Evolutionary conservation across 2,888 invertebrate genomes (phyloP).

Genomic region (Caenorhabditis imperialis): DNA sequence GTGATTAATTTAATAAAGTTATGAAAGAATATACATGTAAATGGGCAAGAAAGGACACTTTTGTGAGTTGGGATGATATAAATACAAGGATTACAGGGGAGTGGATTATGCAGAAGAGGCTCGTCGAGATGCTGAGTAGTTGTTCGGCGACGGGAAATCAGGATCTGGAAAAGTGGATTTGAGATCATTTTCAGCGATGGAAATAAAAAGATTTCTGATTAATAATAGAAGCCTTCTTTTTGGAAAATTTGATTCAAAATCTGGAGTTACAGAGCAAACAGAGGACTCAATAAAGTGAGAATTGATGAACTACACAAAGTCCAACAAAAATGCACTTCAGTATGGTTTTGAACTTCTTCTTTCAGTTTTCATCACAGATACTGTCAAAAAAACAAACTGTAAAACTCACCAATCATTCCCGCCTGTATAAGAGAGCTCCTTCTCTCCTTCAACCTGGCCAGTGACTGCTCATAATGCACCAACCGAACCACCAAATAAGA

Average conservation of each 20-base stretch:
- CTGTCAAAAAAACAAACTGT: neutral
- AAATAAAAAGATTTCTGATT: too few relatives aligned
- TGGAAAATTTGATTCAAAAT: neutral
- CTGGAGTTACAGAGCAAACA: too few relatives aligned
- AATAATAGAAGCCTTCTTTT: neutral
- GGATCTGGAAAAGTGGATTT: slow-evolving; percentile 64
- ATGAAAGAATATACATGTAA: too few relatives aligned
- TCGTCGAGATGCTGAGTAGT: slow-evolving; percentile 53
- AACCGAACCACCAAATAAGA: slow-evolving; percentile 71
- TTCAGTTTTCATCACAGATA: too few relatives aligned
- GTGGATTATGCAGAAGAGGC: slow-evolving; percentile 41
- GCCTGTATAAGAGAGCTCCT: slow-evolving; percentile 69
- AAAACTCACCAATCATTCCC: slow-evolving; percentile 69
- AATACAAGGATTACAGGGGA: neutral
- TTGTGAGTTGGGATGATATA: too few relatives aligned
- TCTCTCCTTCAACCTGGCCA: slow-evolving; percentile 61
- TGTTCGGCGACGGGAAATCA: slow-evolving; percentile 49
- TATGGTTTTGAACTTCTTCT: too few relatives aligned
- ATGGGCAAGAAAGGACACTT: too few relatives aligned
- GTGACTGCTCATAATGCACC: slow-evolving; percentile 65
- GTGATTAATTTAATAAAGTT: too few relatives aligned
- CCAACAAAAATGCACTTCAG: too few relatives aligned
- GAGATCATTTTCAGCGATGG: too few relatives aligned
- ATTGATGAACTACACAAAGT: too few relatives aligned
- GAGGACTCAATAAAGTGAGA: too few relatives aligned